A percentile compares a stretch with the other conserved stretches of the same genome.
Evolutionary conservation across 2,113 vertebrate species (phyloP).

Genomic region (Ailuropoda melanoleuca): DNA sequence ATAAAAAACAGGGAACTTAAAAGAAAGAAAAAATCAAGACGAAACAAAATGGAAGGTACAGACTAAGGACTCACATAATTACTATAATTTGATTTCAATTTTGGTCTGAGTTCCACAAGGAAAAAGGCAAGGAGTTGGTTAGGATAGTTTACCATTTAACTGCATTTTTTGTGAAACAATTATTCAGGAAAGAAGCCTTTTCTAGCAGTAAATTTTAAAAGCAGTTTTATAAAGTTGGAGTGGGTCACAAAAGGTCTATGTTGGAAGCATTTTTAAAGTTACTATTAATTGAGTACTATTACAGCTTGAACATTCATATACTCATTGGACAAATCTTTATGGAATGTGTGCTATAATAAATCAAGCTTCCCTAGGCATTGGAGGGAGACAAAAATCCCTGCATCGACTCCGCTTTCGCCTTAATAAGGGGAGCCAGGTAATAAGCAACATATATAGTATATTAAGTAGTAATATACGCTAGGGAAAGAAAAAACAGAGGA

Average conservation of each 20-base stretch:
- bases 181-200: neutral
- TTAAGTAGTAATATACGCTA: neutral
- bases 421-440: neutral
- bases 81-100: neutral
- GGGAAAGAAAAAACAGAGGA: neutral
- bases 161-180: neutral
- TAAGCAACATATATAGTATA: neutral
- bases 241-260: neutral
- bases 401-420: neutral
- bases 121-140: neutral
- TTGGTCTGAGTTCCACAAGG: neutral
- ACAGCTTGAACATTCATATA: neutral
- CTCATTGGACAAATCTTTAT: neutral
- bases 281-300: neutral
- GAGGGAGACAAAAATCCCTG: neutral
- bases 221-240: neutral
- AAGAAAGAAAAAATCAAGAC: neutral
- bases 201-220: neutral
- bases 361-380: neutral
- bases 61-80: neutral
- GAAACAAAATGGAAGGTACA: neutral
- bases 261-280: neutral
- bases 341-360: neutral
- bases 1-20: neutral
- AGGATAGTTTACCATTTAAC: neutral